Conservation (phyloP, 2,113 vertebrate genomes). For the Nesogale talazaci region DNA sequence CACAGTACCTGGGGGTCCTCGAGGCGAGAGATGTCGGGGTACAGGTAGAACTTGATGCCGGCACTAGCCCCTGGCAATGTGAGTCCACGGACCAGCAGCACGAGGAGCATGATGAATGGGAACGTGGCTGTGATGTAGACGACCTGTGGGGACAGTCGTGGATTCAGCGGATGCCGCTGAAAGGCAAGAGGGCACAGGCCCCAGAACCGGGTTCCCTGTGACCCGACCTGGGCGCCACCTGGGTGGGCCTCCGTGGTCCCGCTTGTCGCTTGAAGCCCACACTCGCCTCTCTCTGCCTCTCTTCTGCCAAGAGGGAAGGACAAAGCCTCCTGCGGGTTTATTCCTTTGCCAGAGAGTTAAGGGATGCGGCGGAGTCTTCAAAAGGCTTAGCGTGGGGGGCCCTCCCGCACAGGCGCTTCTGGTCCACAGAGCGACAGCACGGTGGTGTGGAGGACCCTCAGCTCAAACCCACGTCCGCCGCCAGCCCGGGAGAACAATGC, state of each 20-base stretch:
- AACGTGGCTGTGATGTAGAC: conserved; percentile 99
- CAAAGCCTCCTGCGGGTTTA: background rate
- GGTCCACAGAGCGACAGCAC: too few relatives aligned
- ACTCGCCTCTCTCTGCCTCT: background rate
- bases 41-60: conserved; percentile 99
- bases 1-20: conserved; percentile 93
- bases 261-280: background rate
- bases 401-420: accelerated
- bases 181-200: background rate
- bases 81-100: conserved; percentile 95
- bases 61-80: conserved; percentile 97
- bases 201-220: background rate
- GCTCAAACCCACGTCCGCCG: background rate
- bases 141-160: conserved; percentile 74
- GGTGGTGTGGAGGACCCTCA: too few relatives aligned
- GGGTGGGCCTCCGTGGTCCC: background rate
- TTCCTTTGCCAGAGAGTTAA: too few relatives aligned
- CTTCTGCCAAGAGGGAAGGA: background rate
- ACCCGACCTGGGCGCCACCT: background rate
- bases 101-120: conserved; percentile 98
- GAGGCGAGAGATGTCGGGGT: conserved; percentile 94
- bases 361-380: accelerated
- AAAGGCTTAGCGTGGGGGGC: background rate
- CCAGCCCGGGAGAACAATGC: background rate
- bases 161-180: accelerated